A percentile compares a stretch with the other conserved stretches of the same genome.
Evolutionary conservation across 2,888 invertebrate species (phyloP).

Genomic region (Exocentrus adspersus): DNA sequence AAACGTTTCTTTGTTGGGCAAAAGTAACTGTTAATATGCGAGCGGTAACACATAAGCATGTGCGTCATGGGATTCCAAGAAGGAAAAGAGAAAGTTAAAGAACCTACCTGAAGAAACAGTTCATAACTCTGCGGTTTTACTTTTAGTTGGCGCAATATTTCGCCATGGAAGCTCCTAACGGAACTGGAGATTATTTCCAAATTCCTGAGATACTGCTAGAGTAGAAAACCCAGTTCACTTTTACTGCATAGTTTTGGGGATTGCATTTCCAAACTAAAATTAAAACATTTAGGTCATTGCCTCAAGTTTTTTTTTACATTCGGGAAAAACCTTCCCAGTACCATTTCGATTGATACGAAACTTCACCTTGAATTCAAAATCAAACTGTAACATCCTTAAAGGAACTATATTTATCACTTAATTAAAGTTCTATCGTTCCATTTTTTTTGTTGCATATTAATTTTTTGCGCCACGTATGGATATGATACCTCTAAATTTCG

Average conservation of each 20-base stretch:
- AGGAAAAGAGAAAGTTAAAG: conserved; percentile 38
- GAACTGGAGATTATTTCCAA: neutral
- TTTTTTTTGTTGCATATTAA: too few relatives aligned
- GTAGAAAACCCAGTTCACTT: too few relatives aligned
- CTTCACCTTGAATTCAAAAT: neutral
- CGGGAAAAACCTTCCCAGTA: neutral
- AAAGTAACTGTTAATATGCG: conserved; percentile 12
- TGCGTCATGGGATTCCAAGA: conserved; percentile 36
- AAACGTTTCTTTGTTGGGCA: neutral
- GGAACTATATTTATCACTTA: neutral
- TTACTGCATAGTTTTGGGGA: too few relatives aligned
- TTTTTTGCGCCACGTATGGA: too few relatives aligned
- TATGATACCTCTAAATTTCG: too few relatives aligned
- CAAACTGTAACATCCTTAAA: neutral
- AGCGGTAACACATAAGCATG: conserved; percentile 6
- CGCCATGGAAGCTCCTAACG: conserved; percentile 1
- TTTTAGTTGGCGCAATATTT: conserved; percentile 21
- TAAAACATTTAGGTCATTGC: too few relatives aligned
- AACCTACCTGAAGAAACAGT: conserved; percentile 31
- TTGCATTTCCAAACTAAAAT: too few relatives aligned
- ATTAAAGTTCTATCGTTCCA: too few relatives aligned
- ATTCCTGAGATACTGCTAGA: neutral
- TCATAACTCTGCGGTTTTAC: conserved; percentile 19
- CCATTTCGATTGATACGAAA: neutral
- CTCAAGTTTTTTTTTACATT: too few relatives aligned